Evolutionary conservation across 2,797 vertebrate species (phyloP).

Genomic region (Potorous gilbertii): DNA sequence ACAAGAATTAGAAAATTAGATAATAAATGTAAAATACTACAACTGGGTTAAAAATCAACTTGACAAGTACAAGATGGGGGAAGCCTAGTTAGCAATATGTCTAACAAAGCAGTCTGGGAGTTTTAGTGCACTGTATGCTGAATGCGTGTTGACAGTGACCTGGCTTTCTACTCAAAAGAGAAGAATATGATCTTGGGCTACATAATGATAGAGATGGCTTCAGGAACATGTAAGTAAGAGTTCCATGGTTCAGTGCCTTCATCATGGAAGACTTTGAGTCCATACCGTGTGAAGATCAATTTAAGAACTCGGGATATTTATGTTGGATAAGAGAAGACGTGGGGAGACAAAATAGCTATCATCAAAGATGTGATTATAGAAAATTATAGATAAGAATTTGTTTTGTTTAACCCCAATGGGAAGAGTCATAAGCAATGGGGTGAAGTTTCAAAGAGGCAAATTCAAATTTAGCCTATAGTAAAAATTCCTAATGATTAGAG

Average conservation of each 20-base stretch:
- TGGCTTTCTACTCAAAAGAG: not conserved
- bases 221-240: not conserved
- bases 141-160: not conserved
- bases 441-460: not conserved
- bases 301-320: not conserved
- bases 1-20: not conserved
- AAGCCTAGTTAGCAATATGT: not conserved
- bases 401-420: not conserved
- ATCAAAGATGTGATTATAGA: not conserved
- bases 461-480: not conserved
- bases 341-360: not conserved
- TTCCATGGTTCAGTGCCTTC: not conserved
- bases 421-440: not conserved
- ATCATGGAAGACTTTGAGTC: not conserved
- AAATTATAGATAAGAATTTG: not conserved
- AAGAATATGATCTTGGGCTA: not conserved
- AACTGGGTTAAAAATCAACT: not conserved
- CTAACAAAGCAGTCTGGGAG: not conserved
- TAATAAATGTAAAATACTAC: not conserved
- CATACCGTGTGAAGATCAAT: not conserved
- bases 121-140: not conserved
- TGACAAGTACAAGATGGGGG: not conserved
- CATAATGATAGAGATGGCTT: not conserved
- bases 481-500: not conserved
- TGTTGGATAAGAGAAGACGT: not conserved